Base-by-base conservation (phyloP, 1,140 invertebrate species). In the Maconellicoccus hirsutus region DNA sequence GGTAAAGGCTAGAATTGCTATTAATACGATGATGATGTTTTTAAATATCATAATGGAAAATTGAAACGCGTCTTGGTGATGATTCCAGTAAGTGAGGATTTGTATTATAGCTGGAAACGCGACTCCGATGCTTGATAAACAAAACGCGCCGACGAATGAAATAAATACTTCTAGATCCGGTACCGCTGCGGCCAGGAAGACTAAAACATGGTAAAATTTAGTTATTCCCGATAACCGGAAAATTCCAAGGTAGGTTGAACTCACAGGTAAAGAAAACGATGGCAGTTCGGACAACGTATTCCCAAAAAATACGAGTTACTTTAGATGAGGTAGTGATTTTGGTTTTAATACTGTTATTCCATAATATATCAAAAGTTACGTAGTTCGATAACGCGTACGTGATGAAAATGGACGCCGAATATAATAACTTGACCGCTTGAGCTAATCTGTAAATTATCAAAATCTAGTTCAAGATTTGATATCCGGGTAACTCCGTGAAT, bases 351-450 rank as follows among this genome's bases (percentile, higher is more conserved):
- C 87, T 86, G 38, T 83, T 84, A 69, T 89, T 91, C 92, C 92
- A 95, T 2, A 88, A 81, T 72, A 96, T 94, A 73, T 91, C 89
- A 72, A 95, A 86, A 0, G 93, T 91, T 0, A 96, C 92, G 78
- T 94, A 97, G 76, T 91, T 88, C 74, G 94, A 92, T 19, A 96
- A 82, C 0, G 86, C 86, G 79, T 94, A 92, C 0, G 90, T 89
- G 26, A 93, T 84, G 79, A 89, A 94, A 74, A 95, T 92, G 0
- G 91, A 85, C 6, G 91, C 75, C 0, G 91, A 88, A 77, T 94
- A 84, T 72, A 91, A 84, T 10, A 92, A 78, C 77, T 89, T 87
- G 0, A 91, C 89, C 12, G 84, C 80, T 77, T 89, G 85, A 7
- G 89, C 88, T 1, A 90, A 77, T 70, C 89, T 90, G 42, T 8